Percentiles rank a stretch among this genome's conserved stretches.
These are phyloP conservation scores for Heteractis magnifica DNA, from an alignment of 92 coral and sea anemone genomes.

Conservation along the genomic window DNA sequence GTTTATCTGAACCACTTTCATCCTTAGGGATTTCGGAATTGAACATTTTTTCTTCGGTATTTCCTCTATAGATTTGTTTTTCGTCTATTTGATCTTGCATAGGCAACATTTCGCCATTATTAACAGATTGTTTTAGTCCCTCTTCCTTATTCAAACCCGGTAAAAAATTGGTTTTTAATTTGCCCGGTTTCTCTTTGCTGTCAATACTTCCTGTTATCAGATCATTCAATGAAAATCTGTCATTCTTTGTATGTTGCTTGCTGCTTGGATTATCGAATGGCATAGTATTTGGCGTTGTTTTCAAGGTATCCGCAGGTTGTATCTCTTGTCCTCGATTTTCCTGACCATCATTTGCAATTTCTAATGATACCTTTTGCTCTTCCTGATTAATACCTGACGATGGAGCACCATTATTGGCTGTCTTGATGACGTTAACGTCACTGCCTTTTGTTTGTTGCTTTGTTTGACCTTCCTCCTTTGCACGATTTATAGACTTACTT, in stretches of 20 bases:
- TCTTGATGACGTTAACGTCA: background rate
- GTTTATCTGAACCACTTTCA: background rate
- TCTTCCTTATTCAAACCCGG: background rate
- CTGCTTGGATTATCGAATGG: background rate
- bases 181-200: background rate
- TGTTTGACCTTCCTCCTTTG: background rate
- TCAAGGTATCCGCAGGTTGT: background rate
- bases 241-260: background rate
- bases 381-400: background rate
- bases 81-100: constrained; percentile 3
- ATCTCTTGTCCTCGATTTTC: constrained; percentile 3
- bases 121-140: background rate
- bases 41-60: background rate
- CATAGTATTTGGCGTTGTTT: background rate
- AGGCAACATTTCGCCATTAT: background rate
- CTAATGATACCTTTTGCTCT: constrained; percentile 13
- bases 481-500: background rate
- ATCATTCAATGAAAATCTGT: background rate
- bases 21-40: background rate
- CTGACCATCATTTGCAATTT: background rate
- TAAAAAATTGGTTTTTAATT: background rate
- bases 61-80: background rate
- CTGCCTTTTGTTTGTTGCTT: background rate
- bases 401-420: background rate
- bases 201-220: background rate